Conservation (phyloP, 2,113 vertebrate genomes). For the Phalacrocorax aristotelis region DNA sequence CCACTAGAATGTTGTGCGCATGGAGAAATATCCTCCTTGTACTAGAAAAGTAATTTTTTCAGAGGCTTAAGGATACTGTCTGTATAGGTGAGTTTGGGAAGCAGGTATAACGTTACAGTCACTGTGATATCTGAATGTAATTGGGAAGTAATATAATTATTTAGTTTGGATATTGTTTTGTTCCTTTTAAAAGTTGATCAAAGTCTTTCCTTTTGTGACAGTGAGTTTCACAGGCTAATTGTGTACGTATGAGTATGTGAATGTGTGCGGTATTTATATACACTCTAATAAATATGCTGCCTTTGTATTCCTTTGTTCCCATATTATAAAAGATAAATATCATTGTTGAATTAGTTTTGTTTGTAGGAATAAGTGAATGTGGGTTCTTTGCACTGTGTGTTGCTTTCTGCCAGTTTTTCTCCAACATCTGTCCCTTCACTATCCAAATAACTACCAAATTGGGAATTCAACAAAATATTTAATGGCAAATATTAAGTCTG, state of each 20-base stretch:
- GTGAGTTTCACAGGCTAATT: neutral
- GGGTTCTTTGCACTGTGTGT: neutral
- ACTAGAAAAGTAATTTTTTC: neutral
- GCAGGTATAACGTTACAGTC: rapidly evolving
- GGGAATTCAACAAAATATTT: neutral
- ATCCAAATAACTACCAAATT: neutral
- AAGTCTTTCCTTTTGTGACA: neutral
- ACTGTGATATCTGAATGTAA: neutral
- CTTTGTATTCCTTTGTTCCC: neutral
- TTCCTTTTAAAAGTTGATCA: neutral
- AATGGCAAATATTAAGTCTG: neutral
- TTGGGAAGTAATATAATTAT: neutral
- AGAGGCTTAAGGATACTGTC: neutral
- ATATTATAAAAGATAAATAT: neutral
- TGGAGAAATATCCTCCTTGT: neutral
- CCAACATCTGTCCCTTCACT: neutral
- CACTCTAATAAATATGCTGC: neutral
- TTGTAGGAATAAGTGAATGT: neutral
- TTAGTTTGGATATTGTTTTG: neutral
- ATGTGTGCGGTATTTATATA: neutral
- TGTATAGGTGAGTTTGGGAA: neutral
- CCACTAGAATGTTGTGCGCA: neutral
- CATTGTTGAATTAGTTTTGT: neutral
- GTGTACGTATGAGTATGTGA: neutral
- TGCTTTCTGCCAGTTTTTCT: neutral